These are phyloP conservation scores for Tachina lurida DNA, from an alignment of 2,888 invertebrate species.

Conservation along the genomic window DNA sequence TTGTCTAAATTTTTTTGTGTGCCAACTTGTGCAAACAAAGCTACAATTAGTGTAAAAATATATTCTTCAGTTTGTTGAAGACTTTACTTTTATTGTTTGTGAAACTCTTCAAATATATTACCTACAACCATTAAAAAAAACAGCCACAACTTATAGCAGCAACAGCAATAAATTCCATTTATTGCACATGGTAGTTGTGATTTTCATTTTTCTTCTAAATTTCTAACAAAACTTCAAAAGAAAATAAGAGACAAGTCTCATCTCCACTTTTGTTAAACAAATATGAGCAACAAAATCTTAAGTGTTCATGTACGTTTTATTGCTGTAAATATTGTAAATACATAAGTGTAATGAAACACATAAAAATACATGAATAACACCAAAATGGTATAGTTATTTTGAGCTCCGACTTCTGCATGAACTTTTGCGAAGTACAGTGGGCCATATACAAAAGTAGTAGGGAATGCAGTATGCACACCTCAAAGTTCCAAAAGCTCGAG, in stretches of 20 bases:
- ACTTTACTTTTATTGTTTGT: slow-evolving; percentile 18
- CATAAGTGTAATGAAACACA: background rate
- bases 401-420: no score
- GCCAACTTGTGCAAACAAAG: background rate
- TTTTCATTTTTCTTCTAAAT: background rate
- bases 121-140: slow-evolving; percentile 3
- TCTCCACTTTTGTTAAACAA: background rate
- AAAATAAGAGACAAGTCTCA: background rate
- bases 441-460: no score
- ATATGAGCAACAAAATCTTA: background rate
- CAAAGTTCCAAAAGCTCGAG: no score
- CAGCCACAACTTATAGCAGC: slow-evolving; percentile 7
- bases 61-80: background rate
- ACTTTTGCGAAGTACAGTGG: no score
- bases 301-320: background rate
- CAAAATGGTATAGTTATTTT: no score
- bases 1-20: background rate
- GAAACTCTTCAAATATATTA: slow-evolving; percentile 33
- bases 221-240: slow-evolving; percentile 7
- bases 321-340: background rate
- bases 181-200: slow-evolving; percentile 10
- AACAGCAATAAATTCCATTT: background rate
- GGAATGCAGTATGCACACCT: no score
- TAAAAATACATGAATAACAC: background rate
- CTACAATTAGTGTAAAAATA: no score